Percentiles rank a stretch among this genome's conserved stretches.
These are phyloP conservation scores for Stichopus horrens DNA, from an alignment of 53 echinoderm and acorn worm genomes.

Conservation along the genomic window DNA sequence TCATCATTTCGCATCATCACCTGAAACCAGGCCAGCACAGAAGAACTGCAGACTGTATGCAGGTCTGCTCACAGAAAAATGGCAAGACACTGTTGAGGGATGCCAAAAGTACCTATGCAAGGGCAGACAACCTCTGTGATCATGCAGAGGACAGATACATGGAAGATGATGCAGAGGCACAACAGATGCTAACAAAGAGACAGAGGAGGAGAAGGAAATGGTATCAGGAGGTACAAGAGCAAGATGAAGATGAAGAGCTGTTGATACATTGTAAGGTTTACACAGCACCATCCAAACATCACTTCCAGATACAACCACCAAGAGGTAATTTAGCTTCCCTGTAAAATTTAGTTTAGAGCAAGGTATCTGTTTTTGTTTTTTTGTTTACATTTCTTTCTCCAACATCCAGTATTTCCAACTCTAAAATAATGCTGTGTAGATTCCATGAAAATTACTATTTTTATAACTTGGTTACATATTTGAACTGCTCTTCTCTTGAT, in stretches of 20 bases:
- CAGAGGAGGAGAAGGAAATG: not conserved
- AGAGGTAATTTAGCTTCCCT: conserved; percentile 9
- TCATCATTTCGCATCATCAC: conserved; percentile 40
- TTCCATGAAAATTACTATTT: too few relatives aligned
- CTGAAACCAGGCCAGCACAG: conserved; percentile 1
- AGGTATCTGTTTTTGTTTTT: too few relatives aligned
- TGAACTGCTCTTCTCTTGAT: not conserved
- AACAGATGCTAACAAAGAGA: not conserved
- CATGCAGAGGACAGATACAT: not conserved
- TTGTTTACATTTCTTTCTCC: too few relatives aligned
- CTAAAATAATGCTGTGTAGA: too few relatives aligned
- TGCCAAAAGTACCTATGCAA: conserved; percentile 30
- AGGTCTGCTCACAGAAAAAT: conserved; percentile 17
- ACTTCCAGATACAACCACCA: conserved; percentile 25
- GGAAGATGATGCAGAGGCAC: not conserved
- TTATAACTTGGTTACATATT: too few relatives aligned
- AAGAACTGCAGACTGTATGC: conserved; percentile 14
- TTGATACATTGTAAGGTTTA: conserved; percentile 29
- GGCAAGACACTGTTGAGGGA: not conserved
- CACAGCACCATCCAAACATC: conserved; percentile 30
- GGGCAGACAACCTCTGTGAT: not conserved
- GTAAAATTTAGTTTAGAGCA: too few relatives aligned
- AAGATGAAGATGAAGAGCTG: not conserved
- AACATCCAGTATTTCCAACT: too few relatives aligned
- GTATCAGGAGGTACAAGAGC: not conserved